Base-by-base conservation (phyloP, 1,140 invertebrate genomes). In the Maniola jurtina region DNA sequence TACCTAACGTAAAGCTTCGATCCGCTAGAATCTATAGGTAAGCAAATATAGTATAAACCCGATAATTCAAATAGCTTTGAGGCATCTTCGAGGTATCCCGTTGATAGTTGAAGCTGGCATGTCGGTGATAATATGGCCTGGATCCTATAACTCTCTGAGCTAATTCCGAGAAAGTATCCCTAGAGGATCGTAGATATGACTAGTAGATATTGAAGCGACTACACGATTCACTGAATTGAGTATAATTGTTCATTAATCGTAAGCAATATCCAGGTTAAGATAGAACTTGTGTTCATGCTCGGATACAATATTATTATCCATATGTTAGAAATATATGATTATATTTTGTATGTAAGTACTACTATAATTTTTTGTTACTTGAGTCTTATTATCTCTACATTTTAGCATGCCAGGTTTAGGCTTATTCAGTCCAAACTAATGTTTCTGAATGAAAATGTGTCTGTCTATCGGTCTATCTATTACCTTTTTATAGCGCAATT, bases 181-280 rank as follows among this genome's bases (percentile, higher is more conserved):
- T 6, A 8, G 60, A 35, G 60, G 34, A 61, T 61, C 60, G 60
- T 61, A 36, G 36, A 61, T 34, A 50, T 52, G 34, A 61, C 47
- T 52, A 54, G 47, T 8, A 16, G 42, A 5, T 52, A 52, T 52
- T 50, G 16, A 61, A 61, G 60, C 36, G 48, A 38, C 60, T 61
- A 61, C 60, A 16, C 60, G 47, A 38, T 38, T 52, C 60, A 52
- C 15, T 61, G 34, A 16, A 52, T 10, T 15, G 34, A 14, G 34
- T 38, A 38, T 52, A 52, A 52, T 52, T 52, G 48, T 25, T 52
- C 48, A 25, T 52, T 52, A 52, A 52, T 52, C 14, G 14, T 52
- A 52, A 52, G 48, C 15, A 59, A 42, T 36, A 59, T 35, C 36
- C 38, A 45, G 2, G 36, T 42, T 45, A 59, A 45, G 34, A 59